These are phyloP conservation scores for Diabrotica undecimpunctata DNA, from an alignment of 1,140 invertebrate genomes.

Conservation along the genomic window DNA sequence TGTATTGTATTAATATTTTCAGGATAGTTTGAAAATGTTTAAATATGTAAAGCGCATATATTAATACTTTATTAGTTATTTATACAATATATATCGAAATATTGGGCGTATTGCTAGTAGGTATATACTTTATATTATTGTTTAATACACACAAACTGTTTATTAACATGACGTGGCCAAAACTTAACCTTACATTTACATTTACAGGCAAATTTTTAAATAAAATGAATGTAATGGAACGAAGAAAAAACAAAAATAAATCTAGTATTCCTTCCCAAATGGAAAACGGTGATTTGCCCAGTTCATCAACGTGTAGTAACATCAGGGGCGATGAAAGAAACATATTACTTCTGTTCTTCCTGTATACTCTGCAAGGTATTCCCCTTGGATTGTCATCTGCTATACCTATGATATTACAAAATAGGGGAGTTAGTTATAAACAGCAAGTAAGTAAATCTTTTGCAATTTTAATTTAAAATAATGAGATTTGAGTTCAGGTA, in stretches of 20 bases:
- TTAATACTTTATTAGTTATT: too few relatives aligned
- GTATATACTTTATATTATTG: background rate
- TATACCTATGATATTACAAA: constrained; percentile 93
- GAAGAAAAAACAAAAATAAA: constrained; percentile 23
- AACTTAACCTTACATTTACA: background rate
- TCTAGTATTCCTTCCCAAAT: constrained; percentile 2
- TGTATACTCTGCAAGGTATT: constrained; percentile 95
- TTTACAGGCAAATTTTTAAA: background rate
- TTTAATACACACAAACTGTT: background rate
- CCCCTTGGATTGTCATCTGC: constrained; percentile 89
- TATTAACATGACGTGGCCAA: background rate
- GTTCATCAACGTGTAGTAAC: constrained; percentile 13
- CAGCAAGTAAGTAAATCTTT: constrained; percentile 58
- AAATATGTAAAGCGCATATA: too few relatives aligned
- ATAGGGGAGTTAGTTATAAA: constrained; percentile 83
- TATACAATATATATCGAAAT: too few relatives aligned
- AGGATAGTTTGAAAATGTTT: too few relatives aligned
- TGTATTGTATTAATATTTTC: too few relatives aligned
- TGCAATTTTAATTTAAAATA: background rate
- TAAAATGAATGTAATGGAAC: constrained; percentile 23
- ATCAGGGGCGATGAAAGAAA: constrained; percentile 65
- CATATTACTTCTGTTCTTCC: constrained; percentile 82
- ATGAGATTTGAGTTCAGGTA: background rate
- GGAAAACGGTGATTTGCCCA: background rate
- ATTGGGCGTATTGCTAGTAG: background rate